phyloP scores from a whole-genome alignment of 1,140 invertebrate species.

The Oedothorax gibbosus region DNA sequence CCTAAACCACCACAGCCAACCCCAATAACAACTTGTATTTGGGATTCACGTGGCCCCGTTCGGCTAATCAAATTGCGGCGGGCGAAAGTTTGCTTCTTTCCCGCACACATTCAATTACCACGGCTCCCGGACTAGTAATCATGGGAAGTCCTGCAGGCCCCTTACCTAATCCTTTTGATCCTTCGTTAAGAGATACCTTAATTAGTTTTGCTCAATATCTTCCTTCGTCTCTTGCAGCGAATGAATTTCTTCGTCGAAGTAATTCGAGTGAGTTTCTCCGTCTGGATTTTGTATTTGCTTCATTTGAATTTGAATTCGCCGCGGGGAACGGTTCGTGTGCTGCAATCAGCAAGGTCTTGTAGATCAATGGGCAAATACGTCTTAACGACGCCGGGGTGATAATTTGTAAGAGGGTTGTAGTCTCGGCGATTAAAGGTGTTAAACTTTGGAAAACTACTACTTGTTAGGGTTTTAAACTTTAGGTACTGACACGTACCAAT shows the following conservation, averaged over 20 bases:
- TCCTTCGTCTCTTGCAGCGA: neutral
- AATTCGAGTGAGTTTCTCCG: neutral
- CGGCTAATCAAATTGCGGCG: slow-evolving; percentile 29
- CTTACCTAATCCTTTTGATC: slow-evolving; percentile 29
- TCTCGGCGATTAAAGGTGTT: no score
- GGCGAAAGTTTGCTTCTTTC: slow-evolving; percentile 38
- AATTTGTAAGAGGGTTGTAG: no score
- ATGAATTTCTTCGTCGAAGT: slow-evolving; percentile 12
- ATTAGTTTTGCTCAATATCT: slow-evolving; percentile 43
- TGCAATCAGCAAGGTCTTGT: neutral
- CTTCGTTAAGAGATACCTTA: slow-evolving; percentile 36
- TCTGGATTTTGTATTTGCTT: slow-evolving; percentile 20
- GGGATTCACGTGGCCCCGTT: slow-evolving; percentile 17
- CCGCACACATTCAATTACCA: slow-evolving; percentile 33
- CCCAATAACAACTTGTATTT: neutral
- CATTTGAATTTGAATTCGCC: slow-evolving; percentile 33
- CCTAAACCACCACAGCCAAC: no score
- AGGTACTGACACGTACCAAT: no score
- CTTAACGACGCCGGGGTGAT: no score
- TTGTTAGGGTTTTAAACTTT: no score
- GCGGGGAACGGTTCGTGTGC: neutral
- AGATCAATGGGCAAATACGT: no score
- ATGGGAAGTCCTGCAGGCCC: slow-evolving; percentile 8
- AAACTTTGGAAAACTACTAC: no score
- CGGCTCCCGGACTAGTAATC: slow-evolving; percentile 25